Base-by-base conservation (phyloP, 2,797 vertebrate genomes). In the Pseudochaenichthys georgianus region DNA sequence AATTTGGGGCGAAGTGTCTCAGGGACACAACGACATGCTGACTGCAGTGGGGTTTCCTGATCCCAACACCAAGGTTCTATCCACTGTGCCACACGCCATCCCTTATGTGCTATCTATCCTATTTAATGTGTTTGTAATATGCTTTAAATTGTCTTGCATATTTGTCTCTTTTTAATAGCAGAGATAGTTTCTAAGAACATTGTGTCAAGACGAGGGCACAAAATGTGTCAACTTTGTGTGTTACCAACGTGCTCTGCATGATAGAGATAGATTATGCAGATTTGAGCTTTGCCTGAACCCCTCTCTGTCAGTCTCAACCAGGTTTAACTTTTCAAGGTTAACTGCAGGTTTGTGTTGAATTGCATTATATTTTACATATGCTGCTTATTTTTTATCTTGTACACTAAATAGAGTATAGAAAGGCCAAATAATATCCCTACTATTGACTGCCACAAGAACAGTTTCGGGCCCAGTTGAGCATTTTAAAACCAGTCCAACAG, bases 321-420 rank as follows among this genome's bases (percentile, higher is more conserved):
- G 34, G 28, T 19, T 46, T 9, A 12, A 31, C 12, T 3, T 13
- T 31, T 43, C 11, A 38, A 31, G 16, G 41, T 55, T 75, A 38
- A 38, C 38, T 45, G 45, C 23, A 57, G 2, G 28, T 78, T 60
- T 60, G 45, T 42, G 23, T 57, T 46, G 10, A 51, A 57, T 70
- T 74, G 50, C 61, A 50, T 70, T n/a, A 54, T 28, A 21, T 13
- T 34, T 19, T 5, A 2, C 15, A 54, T 11, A 28, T 57, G 16
- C 57, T 45, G 15, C 1, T 53, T 52, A 51, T 45, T 34, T 45
- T 46, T 3, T 23, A 28, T 65, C 23, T 2, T 42, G 19, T 38
- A 4, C 21, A 50, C 7, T 13, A 53, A 43, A 60, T 6, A 28
- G 3, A 28, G 8, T 5, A 17, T 58, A 13, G 6, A 60, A 53